A percentile compares a stretch with the other conserved stretches of the same genome.
Conservation (phyloP, 2,797 vertebrate species). For the Poecile montanus region DNA sequence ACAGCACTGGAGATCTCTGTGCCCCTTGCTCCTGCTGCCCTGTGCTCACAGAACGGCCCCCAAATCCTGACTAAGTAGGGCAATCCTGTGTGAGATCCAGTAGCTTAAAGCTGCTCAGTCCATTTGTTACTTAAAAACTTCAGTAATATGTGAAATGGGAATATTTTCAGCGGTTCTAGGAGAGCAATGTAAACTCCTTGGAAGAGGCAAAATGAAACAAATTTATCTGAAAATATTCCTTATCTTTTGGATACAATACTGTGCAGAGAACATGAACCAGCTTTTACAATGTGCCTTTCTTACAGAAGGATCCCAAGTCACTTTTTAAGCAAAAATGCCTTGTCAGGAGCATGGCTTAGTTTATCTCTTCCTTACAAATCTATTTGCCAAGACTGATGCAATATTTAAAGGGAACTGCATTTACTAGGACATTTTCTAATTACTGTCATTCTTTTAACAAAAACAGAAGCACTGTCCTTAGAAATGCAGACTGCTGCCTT, state of each 20-base stretch:
- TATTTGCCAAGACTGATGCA: background rate
- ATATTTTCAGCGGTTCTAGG: background rate
- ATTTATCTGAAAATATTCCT: background rate
- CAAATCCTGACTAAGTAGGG: background rate
- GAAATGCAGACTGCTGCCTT: background rate
- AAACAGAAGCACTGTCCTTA: background rate
- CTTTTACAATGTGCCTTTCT: conserved; percentile 3
- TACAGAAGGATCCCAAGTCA: conserved; percentile 59
- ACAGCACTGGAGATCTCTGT: background rate
- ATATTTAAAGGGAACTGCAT: background rate
- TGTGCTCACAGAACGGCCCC: background rate
- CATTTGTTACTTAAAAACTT: background rate
- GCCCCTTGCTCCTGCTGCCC: accelerated
- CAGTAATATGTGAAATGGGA: background rate
- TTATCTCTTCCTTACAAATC: background rate
- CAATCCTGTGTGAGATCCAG: background rate
- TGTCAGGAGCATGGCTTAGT: background rate
- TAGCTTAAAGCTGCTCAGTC: background rate
- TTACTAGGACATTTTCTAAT: background rate
- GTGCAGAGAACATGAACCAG: background rate
- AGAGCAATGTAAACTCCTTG: background rate
- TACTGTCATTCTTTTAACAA: background rate
- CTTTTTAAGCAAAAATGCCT: background rate
- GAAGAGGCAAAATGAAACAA: background rate
- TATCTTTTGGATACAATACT: background rate